Evolutionary conservation across 2,888 invertebrate species (phyloP).

Genomic region (Exephanes ischioxanthus): DNA sequence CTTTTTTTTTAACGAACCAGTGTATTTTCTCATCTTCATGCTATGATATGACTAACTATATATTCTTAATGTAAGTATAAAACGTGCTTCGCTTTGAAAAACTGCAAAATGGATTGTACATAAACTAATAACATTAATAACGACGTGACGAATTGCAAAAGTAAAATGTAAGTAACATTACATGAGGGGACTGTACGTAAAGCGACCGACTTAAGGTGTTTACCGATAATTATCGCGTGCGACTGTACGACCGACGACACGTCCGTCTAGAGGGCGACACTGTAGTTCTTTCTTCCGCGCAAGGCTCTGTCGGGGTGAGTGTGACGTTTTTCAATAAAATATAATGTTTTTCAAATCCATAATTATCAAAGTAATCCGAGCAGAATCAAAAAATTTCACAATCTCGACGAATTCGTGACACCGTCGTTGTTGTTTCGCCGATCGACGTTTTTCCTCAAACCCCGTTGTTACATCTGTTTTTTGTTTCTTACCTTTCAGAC

Average conservation of each 20-base stretch:
- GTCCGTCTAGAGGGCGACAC: slow-evolving; percentile 28
- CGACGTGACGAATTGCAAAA: not conserved
- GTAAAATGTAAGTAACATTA: not conserved
- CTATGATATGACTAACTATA: too few relatives aligned
- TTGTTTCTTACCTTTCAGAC: slow-evolving; percentile 56
- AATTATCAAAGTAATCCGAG: slow-evolving; percentile 61
- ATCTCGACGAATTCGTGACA: not conserved
- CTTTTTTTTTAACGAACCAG: too few relatives aligned
- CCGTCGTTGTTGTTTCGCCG: not conserved
- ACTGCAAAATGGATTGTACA: too few relatives aligned
- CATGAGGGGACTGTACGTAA: not conserved
- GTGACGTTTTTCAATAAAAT: slow-evolving; percentile 55
- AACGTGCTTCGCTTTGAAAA: too few relatives aligned
- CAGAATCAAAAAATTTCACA: slow-evolving; percentile 1
- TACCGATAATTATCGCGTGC: not conserved
- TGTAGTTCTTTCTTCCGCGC: slow-evolving; percentile 55
- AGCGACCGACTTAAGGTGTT: not conserved
- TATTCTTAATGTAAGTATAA: too few relatives aligned
- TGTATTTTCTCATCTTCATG: too few relatives aligned
- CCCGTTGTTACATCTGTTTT: slow-evolving; percentile 1
- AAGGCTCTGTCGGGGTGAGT: slow-evolving; percentile 64
- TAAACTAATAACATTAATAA: not conserved
- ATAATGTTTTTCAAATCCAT: slow-evolving; percentile 53
- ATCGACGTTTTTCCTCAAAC: slow-evolving; percentile 48
- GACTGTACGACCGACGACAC: slow-evolving; percentile 6